These are phyloP conservation scores for Drosophila nr. perissopoda DNA, from an alignment of 2,888 invertebrate species.

Conservation along the genomic window DNA sequence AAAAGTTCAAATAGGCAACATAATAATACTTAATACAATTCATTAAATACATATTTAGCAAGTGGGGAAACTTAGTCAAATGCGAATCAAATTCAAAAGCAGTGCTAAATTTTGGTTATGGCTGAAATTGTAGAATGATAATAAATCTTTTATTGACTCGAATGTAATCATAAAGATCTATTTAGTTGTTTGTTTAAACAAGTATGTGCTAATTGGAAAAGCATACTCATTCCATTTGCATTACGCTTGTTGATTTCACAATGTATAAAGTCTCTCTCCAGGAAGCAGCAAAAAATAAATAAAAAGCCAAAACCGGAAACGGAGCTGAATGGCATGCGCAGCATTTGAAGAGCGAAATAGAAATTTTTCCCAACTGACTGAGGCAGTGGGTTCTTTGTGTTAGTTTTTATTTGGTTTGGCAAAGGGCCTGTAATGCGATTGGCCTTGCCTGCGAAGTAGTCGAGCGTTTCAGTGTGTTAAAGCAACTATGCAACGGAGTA, in stretches of 20 bases:
- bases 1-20: not conserved
- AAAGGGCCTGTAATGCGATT: conserved; percentile 68
- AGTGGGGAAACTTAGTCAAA: not conserved
- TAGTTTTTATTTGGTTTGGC: conserved; percentile 43
- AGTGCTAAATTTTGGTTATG: too few relatives aligned
- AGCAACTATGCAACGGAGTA: conserved; percentile 69
- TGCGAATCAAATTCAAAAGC: not conserved
- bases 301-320: conserved; percentile 7
- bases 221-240: conserved; percentile 2
- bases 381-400: conserved; percentile 10
- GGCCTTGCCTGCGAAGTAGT: conserved; percentile 62
- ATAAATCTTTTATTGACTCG: not conserved
- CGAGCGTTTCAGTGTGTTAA: conserved; percentile 61
- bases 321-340: conserved; percentile 49
- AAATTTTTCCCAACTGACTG: conserved; percentile 8
- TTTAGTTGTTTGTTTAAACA: not conserved
- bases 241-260: conserved; percentile 45
- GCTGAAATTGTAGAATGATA: not conserved
- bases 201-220: conserved; percentile 4
- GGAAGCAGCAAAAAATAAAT: conserved; percentile 22
- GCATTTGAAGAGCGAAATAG: conserved; percentile 30
- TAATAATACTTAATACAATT: conserved; percentile 6
- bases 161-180: not conserved
- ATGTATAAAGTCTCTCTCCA: conserved; percentile 12
- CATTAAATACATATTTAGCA: not conserved